Percentiles rank a stretch among this genome's conserved stretches.
phyloP scores from a whole-genome alignment of 2,888 invertebrate genomes.

The Stenodema calcarata region DNA sequence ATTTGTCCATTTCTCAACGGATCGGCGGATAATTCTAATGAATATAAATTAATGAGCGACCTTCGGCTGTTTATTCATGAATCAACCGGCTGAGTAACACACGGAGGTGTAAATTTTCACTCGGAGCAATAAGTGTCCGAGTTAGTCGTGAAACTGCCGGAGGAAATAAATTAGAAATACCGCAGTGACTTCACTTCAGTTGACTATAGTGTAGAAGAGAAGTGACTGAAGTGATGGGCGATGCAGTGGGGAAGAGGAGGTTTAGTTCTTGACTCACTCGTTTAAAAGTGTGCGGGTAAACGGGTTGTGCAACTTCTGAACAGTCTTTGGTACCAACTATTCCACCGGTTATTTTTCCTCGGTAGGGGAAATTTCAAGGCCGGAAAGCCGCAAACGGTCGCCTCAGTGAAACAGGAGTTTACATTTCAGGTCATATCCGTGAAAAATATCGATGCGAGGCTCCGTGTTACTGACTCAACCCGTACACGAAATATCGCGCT shows the following conservation, averaged over 20 bases:
- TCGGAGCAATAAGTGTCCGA: background rate
- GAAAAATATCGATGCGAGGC: too few relatives aligned
- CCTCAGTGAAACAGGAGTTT: background rate
- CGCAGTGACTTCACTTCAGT: background rate
- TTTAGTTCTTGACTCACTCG: background rate
- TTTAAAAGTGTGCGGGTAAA: constrained; percentile 4
- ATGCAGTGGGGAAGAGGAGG: background rate
- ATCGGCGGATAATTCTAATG: background rate
- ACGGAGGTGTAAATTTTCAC: background rate
- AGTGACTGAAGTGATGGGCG: background rate
- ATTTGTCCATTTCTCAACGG: background rate
- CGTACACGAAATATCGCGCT: too few relatives aligned
- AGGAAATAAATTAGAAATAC: constrained; percentile 3
- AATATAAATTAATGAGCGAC: background rate
- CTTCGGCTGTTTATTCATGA: background rate
- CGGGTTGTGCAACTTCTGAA: constrained; percentile 28
- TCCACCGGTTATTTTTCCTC: constrained; percentile 26
- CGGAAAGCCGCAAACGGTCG: constrained; percentile 38
- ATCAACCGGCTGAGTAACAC: background rate
- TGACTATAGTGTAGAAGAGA: background rate
- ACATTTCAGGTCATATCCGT: too few relatives aligned
- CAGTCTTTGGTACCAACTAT: background rate
- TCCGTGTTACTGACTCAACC: too few relatives aligned
- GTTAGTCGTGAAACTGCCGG: background rate
- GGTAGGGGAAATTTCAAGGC: constrained; percentile 17